Evolutionary conservation across 1,140 invertebrate genomes (phyloP).

Genomic region (Magallana gigas): DNA sequence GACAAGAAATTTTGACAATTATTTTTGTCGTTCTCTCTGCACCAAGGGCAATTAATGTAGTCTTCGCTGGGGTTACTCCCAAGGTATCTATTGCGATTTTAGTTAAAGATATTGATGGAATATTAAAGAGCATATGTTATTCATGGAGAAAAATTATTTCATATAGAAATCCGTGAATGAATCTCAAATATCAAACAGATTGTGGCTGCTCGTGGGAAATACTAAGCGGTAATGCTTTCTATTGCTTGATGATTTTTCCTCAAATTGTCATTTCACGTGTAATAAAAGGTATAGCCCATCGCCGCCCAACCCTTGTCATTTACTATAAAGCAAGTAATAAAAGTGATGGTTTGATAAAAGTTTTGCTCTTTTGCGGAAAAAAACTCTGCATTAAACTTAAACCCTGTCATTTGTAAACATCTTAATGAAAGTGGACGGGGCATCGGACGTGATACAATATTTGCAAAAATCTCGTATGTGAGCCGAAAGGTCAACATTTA

Average conservation of each 20-base stretch:
- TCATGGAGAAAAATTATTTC: constrained; percentile 8
- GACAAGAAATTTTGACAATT: constrained; percentile 37
- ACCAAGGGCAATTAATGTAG: constrained; percentile 18
- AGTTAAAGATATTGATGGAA: not conserved
- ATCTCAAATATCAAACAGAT: constrained; percentile 15
- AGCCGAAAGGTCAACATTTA: constrained; percentile 37
- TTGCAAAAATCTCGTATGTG: constrained; percentile 15
- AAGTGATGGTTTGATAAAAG: constrained; percentile 8
- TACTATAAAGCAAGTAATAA: constrained; percentile 7
- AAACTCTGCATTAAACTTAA: not conserved
- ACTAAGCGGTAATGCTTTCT: not conserved
- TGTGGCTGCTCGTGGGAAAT: not conserved
- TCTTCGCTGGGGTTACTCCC: not conserved
- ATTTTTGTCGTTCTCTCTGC: constrained; percentile 16
- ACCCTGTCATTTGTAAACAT: constrained; percentile 24
- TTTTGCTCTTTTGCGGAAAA: not conserved
- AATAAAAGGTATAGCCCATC: not conserved
- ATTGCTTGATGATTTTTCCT: not conserved
- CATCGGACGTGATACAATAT: constrained; percentile 19
- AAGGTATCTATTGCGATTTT: not conserved
- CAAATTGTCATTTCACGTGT: not conserved
- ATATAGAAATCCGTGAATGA: not conserved
- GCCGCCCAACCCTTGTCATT: not conserved
- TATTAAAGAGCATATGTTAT: not conserved
- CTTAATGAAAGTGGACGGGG: not conserved